Conservation (phyloP, 2,797 vertebrate genomes). For the Chaetophractus vellerosus region DNA sequence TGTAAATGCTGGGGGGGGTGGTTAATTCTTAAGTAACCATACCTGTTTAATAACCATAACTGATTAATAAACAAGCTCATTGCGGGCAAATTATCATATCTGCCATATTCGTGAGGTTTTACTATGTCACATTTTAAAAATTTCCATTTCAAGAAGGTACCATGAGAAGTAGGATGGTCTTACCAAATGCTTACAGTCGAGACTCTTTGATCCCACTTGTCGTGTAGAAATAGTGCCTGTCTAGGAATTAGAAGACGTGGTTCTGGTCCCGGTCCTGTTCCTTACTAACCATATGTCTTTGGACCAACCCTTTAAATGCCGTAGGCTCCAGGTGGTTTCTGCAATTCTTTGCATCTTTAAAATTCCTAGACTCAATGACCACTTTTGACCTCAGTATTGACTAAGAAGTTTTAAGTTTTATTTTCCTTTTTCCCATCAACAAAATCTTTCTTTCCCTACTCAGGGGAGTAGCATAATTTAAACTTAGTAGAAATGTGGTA, state of each 20-base stretch:
- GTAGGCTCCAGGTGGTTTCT: not conserved
- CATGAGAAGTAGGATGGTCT: conserved; percentile 30
- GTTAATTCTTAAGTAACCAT: conserved; percentile 22
- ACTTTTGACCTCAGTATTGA: not conserved
- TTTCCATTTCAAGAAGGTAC: conserved; percentile 37
- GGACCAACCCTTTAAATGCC: not conserved
- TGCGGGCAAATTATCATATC: not conserved
- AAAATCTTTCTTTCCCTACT: conserved; percentile 21
- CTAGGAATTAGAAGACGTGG: not conserved
- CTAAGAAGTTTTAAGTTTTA: not conserved
- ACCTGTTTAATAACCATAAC: not conserved
- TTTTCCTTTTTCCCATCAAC: not conserved
- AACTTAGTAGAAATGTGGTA: conserved; percentile 7
- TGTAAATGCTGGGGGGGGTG: not conserved
- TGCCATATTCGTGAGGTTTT: conserved; percentile 28
- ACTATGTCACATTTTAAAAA: not conserved
- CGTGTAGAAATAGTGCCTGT: not conserved
- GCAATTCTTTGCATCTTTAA: not conserved
- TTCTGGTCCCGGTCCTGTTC: not conserved
- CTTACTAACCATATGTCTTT: not conserved
- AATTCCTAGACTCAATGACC: conserved; percentile 8
- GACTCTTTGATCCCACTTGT: not conserved
- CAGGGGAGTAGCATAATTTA: not conserved
- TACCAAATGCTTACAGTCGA: not conserved
- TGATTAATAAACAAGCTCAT: not conserved